Evolutionary conservation across 2,888 invertebrate species (phyloP).

Genomic region (Galerucella nymphaeae): DNA sequence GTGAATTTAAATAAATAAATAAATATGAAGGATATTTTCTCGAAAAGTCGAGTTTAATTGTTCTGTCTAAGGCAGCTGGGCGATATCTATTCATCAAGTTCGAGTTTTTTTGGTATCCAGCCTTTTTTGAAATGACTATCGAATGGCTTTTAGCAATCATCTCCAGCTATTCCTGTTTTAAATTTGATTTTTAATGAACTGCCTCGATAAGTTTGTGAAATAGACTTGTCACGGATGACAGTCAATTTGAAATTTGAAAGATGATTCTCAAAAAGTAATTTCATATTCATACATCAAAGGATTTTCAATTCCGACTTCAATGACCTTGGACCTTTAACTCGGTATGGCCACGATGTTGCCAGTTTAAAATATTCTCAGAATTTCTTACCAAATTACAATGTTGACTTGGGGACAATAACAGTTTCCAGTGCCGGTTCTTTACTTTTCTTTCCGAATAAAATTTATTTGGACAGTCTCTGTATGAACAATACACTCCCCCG

Average conservation of each 20-base stretch:
- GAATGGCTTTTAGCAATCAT: slow-evolving; percentile 16
- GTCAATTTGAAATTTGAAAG: neutral
- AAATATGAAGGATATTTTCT: no score
- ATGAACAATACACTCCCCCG: no score
- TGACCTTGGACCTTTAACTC: no score
- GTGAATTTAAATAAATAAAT: no score
- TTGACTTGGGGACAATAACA: no score
- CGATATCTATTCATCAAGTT: slow-evolving; percentile 35
- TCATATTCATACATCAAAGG: neutral
- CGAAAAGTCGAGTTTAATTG: slow-evolving; percentile 27
- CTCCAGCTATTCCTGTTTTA: slow-evolving; percentile 27
- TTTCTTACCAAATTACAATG: no score
- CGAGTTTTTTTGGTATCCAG: slow-evolving; percentile 29
- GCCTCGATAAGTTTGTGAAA: neutral
- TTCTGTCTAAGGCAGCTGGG: slow-evolving; percentile 37
- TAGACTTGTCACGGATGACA: neutral
- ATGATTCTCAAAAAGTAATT: neutral
- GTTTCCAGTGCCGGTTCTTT: no score
- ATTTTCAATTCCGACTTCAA: no score
- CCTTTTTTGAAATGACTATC: slow-evolving; percentile 3
- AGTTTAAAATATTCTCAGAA: no score
- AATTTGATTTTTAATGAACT: slow-evolving; percentile 36
- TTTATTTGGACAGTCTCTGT: no score
- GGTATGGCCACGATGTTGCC: no score
- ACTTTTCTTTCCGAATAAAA: no score